A percentile compares a stretch with the other conserved stretches of the same genome.
Evolutionary conservation across 2,888 invertebrate species (phyloP).

Genomic region (Yponomeuta malinellus): DNA sequence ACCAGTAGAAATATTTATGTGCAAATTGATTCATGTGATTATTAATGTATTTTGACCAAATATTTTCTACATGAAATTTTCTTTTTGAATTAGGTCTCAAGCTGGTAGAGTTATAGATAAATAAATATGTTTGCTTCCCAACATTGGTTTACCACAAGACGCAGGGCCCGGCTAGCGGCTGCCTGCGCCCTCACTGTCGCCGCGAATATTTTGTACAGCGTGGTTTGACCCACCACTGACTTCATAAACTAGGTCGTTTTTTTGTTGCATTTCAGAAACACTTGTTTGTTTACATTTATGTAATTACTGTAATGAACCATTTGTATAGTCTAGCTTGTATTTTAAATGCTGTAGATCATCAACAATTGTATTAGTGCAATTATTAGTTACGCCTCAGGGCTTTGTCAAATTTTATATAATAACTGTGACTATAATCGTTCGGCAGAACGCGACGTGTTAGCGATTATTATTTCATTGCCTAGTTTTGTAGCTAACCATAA

Average conservation of each 20-base stretch:
- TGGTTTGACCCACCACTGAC: neutral
- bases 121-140: too few relatives aligned
- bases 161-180: too few relatives aligned
- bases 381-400: constrained; percentile 40
- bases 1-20: too few relatives aligned
- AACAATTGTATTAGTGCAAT: constrained; percentile 53
- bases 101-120: too few relatives aligned
- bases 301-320: neutral
- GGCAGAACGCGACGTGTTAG: neutral
- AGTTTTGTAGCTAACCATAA: constrained; percentile 30
- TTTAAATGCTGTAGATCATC: constrained; percentile 36
- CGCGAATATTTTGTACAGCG: neutral
- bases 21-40: too few relatives aligned
- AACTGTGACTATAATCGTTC: neutral
- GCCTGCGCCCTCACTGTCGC: neutral
- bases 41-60: too few relatives aligned
- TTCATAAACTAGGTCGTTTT: constrained; percentile 2
- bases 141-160: too few relatives aligned
- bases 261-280: constrained; percentile 17
- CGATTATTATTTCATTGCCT: neutral
- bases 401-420: constrained; percentile 34
- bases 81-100: too few relatives aligned
- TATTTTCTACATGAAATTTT: too few relatives aligned
- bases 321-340: neutral
- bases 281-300: neutral